Conservation (phyloP, 1,140 invertebrate genomes). For the Drosophila ogumai region DNA sequence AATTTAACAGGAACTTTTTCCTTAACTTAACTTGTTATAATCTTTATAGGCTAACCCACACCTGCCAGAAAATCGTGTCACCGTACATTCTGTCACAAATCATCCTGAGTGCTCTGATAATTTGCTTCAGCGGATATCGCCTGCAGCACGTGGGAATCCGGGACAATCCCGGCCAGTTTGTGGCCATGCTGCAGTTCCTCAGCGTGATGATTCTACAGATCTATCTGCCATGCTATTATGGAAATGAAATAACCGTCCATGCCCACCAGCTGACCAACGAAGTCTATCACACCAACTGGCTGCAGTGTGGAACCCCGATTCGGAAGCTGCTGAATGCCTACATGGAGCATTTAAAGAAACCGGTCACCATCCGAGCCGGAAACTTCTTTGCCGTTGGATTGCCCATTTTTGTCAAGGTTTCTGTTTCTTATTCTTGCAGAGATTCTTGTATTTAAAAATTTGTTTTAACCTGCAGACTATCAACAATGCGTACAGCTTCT, state of each 20-base stretch:
- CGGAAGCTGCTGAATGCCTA: conserved; percentile 63
- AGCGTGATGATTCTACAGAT: conserved; percentile 77
- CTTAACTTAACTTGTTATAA: not conserved
- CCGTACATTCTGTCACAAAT: conserved; percentile 70
- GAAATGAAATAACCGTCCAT: conserved; percentile 70
- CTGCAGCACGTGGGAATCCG: conserved; percentile 58
- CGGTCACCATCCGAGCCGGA: conserved; percentile 60
- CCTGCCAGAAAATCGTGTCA: conserved; percentile 64
- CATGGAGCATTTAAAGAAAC: conserved; percentile 73
- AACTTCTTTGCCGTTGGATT: conserved; percentile 74
- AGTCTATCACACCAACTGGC: conserved; percentile 73
- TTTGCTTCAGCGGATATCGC: conserved; percentile 77
- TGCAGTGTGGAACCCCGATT: conserved; percentile 32
- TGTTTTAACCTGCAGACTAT: conserved; percentile 53
- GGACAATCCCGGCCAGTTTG: conserved; percentile 68
- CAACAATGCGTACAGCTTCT: conserved; percentile 79
- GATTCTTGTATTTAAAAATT: not conserved
- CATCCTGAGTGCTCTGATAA: conserved; percentile 76
- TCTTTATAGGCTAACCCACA: conserved; percentile 47
- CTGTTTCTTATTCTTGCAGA: too few species aligned
- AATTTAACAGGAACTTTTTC: not conserved
- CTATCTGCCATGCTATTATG: conserved; percentile 74
- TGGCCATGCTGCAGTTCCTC: conserved; percentile 75
- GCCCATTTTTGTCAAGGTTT: conserved; percentile 75
- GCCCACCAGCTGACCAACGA: conserved; percentile 63